A percentile compares a stretch with the other conserved stretches of the same genome.
Evolutionary conservation across 1,140 invertebrate species (phyloP).

Genomic region (Drosophila dunni): DNA sequence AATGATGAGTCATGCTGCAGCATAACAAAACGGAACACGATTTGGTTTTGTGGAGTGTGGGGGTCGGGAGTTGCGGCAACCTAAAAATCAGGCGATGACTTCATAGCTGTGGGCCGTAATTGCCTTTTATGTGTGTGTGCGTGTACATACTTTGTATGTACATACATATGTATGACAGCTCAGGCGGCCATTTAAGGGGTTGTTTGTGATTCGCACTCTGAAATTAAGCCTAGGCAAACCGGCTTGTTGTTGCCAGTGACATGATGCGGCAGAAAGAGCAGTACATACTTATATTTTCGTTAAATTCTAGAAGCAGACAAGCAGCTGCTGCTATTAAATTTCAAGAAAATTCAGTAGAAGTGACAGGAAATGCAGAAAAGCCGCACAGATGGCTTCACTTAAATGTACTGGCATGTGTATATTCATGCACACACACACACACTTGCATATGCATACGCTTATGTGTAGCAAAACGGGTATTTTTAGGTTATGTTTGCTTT

Average conservation of each 20-base stretch:
- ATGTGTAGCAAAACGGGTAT: too few relatives aligned
- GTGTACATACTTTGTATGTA: conserved; percentile 12
- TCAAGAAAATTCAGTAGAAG: conserved; percentile 42
- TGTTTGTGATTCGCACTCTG: conserved; percentile 33
- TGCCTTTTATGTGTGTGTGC: conserved; percentile 23
- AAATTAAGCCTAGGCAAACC: conserved; percentile 67
- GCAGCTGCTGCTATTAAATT: conserved; percentile 60
- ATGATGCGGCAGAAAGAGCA: background rate
- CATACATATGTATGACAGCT: conserved; percentile 5
- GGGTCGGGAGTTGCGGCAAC: background rate
- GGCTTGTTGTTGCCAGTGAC: conserved; percentile 39
- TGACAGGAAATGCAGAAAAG: conserved; percentile 59
- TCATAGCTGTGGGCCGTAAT: conserved; percentile 52
- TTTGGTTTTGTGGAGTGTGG: background rate
- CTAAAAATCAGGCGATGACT: conserved; percentile 52
- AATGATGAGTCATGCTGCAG: conserved; percentile 62
- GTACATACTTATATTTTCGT: conserved; percentile 18
- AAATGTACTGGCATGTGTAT: background rate
- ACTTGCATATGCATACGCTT: background rate
- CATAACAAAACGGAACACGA: conserved; percentile 35
- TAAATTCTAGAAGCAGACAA: conserved; percentile 52
- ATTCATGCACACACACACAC: background rate
- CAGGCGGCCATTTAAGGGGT: conserved; percentile 43
- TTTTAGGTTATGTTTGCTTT: too few relatives aligned
- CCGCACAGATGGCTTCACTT: conserved; percentile 39